phyloP scores from a whole-genome alignment of 2,888 invertebrate species.

The Leptinotarsa rubiginosa region DNA sequence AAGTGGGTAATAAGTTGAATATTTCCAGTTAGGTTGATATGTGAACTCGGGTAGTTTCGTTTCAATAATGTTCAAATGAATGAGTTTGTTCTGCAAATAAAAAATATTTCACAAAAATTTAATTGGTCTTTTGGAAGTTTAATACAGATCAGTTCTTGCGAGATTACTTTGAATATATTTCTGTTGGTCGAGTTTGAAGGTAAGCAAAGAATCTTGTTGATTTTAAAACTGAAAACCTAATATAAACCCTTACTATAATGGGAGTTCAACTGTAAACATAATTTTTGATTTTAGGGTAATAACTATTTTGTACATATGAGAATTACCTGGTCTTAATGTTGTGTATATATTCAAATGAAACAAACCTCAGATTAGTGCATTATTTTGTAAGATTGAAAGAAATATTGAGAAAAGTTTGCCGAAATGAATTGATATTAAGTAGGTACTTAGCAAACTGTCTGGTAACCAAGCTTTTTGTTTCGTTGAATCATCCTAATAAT shows the following conservation, averaged over 20 bases:
- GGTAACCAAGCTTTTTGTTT: slow-evolving; percentile 35
- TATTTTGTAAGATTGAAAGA: slow-evolving; percentile 43
- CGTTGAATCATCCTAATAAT: slow-evolving; percentile 29
- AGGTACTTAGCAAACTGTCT: slow-evolving; percentile 38
- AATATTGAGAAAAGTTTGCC: slow-evolving; percentile 31
- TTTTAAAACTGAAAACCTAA: slow-evolving; percentile 23
- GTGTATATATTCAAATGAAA: slow-evolving; percentile 46
- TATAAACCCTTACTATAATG: slow-evolving; percentile 25
- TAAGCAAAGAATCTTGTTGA: background rate
- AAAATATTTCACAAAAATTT: no score
- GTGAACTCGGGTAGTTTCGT: no score
- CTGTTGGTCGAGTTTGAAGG: slow-evolving; percentile 1
- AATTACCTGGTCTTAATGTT: slow-evolving; percentile 45
- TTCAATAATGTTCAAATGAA: no score
- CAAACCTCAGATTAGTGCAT: slow-evolving; percentile 44
- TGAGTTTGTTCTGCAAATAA: no score
- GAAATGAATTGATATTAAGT: slow-evolving; percentile 39
- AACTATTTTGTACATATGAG: slow-evolving; percentile 38
- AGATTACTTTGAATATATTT: background rate
- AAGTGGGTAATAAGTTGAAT: no score
- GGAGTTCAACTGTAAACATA: slow-evolving; percentile 20
- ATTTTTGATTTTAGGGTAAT: slow-evolving; percentile 37
- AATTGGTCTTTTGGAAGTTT: no score
- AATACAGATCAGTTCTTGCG: background rate
- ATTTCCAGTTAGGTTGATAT: no score